Conservation (phyloP, 2,113 vertebrate species). For the Mionectes macconnelli region DNA sequence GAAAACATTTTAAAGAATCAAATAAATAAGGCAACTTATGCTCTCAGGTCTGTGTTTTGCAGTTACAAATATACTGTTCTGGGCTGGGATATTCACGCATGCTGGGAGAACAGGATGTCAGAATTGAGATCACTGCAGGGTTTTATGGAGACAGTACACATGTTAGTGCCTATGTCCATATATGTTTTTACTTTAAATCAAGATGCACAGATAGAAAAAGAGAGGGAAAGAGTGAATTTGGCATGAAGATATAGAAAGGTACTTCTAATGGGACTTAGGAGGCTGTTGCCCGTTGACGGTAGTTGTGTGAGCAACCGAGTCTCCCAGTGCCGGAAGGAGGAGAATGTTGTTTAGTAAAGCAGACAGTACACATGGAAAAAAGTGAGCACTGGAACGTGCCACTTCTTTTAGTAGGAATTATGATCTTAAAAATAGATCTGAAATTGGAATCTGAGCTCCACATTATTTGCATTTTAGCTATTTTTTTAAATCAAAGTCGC, state of each 20-base stretch:
- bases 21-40: background rate
- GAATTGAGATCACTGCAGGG: background rate
- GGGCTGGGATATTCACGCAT: background rate
- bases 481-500: background rate
- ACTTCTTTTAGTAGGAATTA: background rate
- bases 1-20: background rate
- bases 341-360: background rate
- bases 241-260: background rate
- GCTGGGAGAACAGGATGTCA: background rate
- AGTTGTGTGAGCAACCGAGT: background rate
- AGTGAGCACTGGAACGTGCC: background rate
- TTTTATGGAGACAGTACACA: background rate
- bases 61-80: background rate
- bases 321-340: background rate
- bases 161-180: background rate
- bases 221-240: background rate
- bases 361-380: background rate
- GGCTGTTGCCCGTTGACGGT: background rate
- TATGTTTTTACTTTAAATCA: background rate
- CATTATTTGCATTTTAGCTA: background rate
- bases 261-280: background rate
- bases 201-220: background rate
- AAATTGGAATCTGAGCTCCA: background rate
- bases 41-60: background rate
- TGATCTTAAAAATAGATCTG: background rate